These are phyloP conservation scores for Triplophysa bombifrons DNA, from an alignment of 2,797 vertebrate genomes.

Conservation along the genomic window DNA sequence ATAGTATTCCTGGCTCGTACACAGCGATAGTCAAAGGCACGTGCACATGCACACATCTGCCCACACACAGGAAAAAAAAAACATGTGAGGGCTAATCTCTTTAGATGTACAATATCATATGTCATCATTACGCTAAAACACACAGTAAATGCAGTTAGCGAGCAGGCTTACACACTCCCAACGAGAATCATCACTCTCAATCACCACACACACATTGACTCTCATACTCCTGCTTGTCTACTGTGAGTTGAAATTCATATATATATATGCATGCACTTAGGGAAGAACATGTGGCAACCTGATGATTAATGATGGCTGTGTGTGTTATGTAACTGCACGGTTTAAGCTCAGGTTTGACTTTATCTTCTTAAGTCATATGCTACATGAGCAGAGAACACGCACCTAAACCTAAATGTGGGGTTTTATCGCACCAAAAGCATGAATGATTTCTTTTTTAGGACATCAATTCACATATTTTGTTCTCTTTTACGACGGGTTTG, in stretches of 20 bases:
- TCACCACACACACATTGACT: background rate
- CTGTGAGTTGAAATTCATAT: background rate
- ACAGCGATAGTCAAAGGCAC: slow-evolving; percentile 29
- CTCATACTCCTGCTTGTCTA: background rate
- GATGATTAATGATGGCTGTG: slow-evolving; percentile 1
- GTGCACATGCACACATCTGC: slow-evolving; percentile 16
- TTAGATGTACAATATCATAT: slow-evolving; percentile 33
- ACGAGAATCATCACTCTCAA: slow-evolving; percentile 5
- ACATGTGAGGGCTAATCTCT: slow-evolving; percentile 2
- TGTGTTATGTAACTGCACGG: background rate
- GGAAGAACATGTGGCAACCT: background rate
- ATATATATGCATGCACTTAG: background rate
- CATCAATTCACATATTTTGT: background rate
- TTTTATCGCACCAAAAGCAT: background rate
- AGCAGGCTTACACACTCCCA: slow-evolving; percentile 30
- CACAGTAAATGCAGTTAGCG: slow-evolving; percentile 29
- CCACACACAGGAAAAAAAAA: background rate
- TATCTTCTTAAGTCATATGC: background rate
- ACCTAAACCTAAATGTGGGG: background rate
- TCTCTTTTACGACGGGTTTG: slow-evolving; percentile 6
- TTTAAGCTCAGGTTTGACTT: slow-evolving; percentile 1
- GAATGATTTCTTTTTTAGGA: background rate
- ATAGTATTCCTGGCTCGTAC: background rate
- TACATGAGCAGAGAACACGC: slow-evolving; percentile 7
- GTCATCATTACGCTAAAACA: slow-evolving; percentile 38